Conservation (phyloP, 2,113 vertebrate genomes). For the Eira barbara region DNA sequence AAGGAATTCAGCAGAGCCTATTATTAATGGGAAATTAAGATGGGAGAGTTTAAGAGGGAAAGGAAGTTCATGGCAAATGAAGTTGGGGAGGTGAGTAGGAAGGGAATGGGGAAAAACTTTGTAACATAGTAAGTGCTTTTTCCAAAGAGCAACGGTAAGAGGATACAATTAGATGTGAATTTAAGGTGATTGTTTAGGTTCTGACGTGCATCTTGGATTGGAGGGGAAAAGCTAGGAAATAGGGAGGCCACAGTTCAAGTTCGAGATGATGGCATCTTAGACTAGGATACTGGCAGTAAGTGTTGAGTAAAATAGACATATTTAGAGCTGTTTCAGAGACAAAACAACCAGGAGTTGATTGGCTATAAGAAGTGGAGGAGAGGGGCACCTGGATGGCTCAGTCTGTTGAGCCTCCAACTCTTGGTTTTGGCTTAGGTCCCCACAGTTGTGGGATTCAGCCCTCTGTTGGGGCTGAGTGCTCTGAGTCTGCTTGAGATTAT, state of each 20-base stretch:
- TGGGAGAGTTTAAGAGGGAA: not conserved
- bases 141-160: not conserved
- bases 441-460: not conserved
- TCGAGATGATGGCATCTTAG: not conserved
- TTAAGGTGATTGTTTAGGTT: not conserved
- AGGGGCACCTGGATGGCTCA: not conserved
- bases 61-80: not conserved
- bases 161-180: not conserved
- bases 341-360: not conserved
- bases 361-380: not conserved
- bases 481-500: not conserved
- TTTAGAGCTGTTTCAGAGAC: not conserved
- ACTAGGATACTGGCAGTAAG: not conserved
- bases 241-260: not conserved
- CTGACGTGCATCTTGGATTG: not conserved
- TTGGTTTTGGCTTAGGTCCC: not conserved
- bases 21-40: not conserved
- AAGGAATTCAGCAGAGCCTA: not conserved
- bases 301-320: not conserved
- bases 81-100: not conserved
- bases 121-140: not conserved
- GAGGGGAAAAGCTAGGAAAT: not conserved
- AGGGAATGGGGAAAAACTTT: not conserved
- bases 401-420: not conserved
- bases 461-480: not conserved